Conservation (phyloP, 2,113 vertebrate species). For the Zosterops lateralis region DNA sequence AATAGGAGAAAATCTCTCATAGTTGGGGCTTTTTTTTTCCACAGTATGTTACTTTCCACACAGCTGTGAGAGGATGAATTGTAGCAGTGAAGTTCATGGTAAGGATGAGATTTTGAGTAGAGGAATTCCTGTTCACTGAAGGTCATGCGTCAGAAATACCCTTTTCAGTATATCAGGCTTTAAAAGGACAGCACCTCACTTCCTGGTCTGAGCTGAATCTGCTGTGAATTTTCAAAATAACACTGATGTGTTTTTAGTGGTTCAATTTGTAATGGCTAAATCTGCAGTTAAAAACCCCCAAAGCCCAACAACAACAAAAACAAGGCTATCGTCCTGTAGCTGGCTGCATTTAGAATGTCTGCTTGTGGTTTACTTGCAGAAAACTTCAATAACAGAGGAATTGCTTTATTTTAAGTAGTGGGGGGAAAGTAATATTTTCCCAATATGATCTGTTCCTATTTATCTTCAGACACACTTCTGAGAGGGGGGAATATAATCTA, state of each 20-base stretch:
- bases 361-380: slow-evolving; percentile 35
- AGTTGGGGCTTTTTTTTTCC: neutral
- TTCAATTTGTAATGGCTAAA: slow-evolving; percentile 6
- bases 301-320: slow-evolving; percentile 38
- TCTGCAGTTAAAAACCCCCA: slow-evolving; percentile 3
- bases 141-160: slow-evolving; percentile 74
- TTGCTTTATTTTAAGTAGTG: neutral
- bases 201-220: slow-evolving; percentile 58
- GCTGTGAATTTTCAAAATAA: slow-evolving; percentile 54
- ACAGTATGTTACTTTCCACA: slow-evolving; percentile 27
- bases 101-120: slow-evolving; percentile 40
- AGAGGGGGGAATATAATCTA: neutral
- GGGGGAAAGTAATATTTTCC: neutral
- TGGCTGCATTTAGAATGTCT: neutral
- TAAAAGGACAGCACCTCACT: slow-evolving; percentile 70
- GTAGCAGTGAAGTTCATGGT: slow-evolving; percentile 21
- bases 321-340: neutral
- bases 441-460: neutral
- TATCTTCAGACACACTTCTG: neutral
- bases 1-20: neutral
- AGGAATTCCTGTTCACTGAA: slow-evolving; percentile 59
- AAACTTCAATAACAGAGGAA: neutral
- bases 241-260: neutral
- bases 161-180: slow-evolving; percentile 65
- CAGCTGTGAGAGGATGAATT: slow-evolving; percentile 43